A percentile compares a stretch with the other conserved stretches of the same genome.
These are phyloP conservation scores for Chaetops frenatus DNA, from an alignment of 2,113 vertebrate species.

Conservation along the genomic window DNA sequence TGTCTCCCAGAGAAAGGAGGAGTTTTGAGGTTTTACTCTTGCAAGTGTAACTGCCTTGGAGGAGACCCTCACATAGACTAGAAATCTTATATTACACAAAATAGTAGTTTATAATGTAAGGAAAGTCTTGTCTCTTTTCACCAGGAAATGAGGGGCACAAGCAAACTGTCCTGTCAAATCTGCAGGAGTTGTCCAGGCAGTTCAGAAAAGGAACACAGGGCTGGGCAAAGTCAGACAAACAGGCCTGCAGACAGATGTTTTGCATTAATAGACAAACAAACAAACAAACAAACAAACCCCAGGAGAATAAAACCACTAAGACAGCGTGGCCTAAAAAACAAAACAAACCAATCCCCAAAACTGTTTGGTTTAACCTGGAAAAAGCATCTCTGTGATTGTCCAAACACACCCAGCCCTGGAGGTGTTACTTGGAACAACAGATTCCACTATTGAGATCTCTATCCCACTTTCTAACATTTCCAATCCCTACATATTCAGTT, in stretches of 20 bases:
- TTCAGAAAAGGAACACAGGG: not conserved
- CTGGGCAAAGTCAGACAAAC: not conserved
- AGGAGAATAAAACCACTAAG: rapidly evolving
- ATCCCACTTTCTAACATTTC: not conserved
- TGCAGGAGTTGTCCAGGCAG: not conserved
- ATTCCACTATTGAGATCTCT: not conserved
- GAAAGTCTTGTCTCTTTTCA: not conserved
- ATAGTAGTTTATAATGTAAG: not conserved
- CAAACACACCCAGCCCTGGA: not conserved
- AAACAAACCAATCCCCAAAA: not conserved
- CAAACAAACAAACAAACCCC: rapidly evolving
- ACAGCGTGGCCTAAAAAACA: not conserved
- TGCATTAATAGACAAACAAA: not conserved
- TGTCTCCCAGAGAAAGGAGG: not conserved
- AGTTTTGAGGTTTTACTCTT: not conserved
- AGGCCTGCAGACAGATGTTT: not conserved
- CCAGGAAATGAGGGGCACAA: not conserved
- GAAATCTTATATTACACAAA: not conserved
- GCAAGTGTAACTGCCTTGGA: not conserved
- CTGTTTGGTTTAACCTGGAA: not conserved
- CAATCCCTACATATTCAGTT: not conserved
- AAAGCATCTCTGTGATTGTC: not conserved
- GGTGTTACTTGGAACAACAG: not conserved
- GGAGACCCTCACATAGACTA: rapidly evolving
- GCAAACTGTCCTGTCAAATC: not conserved